Percentiles rank a stretch among this genome's conserved stretches.
Conservation (phyloP, 2,113 vertebrate species). For the Sciurus niger region DNA sequence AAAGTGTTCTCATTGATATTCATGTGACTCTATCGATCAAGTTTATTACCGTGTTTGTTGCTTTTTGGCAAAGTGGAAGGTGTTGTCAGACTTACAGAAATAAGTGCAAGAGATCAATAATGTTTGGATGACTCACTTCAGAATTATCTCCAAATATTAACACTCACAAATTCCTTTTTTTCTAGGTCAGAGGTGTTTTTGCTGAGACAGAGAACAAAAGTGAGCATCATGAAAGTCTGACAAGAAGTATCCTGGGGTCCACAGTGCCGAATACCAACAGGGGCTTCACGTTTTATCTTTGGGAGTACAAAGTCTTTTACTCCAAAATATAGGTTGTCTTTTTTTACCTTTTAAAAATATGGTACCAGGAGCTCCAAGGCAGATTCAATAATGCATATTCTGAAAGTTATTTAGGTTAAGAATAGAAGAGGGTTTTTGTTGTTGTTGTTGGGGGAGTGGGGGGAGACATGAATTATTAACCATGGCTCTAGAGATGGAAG, state of each 20-base stretch:
- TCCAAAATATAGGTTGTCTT: neutral
- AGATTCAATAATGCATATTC: constrained; percentile 55
- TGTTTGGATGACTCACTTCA: neutral
- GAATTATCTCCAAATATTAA: neutral
- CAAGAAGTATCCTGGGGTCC: neutral
- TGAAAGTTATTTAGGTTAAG: constrained; percentile 61
- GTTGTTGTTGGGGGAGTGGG: neutral
- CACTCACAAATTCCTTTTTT: neutral
- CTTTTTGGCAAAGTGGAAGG: constrained; percentile 35
- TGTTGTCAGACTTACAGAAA: constrained; percentile 17
- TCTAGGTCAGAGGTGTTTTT: neutral
- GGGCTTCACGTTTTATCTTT: neutral
- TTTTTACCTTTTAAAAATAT: constrained; percentile 20
- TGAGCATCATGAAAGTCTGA: neutral
- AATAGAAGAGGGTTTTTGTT: constrained; percentile 57
- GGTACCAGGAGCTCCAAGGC: neutral
- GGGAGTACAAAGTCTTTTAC: constrained; percentile 48
- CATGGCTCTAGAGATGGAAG: constrained; percentile 80
- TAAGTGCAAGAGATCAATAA: neutral
- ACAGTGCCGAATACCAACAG: neutral
- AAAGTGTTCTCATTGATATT: neutral
- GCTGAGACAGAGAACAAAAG: neutral
- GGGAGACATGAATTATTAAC: constrained; percentile 91
- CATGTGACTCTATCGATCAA: neutral
- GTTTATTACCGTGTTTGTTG: neutral